These are phyloP conservation scores for Remorina albescens DNA, from an alignment of 2,797 vertebrate genomes.

Conservation along the genomic window DNA sequence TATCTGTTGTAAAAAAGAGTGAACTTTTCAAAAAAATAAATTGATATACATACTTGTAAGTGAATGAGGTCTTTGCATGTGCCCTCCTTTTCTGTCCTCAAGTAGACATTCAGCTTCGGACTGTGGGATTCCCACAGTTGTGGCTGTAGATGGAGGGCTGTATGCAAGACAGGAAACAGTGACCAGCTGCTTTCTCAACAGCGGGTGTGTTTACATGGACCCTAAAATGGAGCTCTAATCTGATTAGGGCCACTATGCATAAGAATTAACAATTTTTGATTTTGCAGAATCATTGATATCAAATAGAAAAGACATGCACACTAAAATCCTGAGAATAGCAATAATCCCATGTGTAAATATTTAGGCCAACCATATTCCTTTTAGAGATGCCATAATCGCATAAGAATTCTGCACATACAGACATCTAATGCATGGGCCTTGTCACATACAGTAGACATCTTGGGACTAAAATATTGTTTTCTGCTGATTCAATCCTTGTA, in stretches of 20 bases:
- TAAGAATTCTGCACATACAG: background rate
- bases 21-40: background rate
- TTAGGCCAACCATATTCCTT: background rate
- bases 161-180: constrained; percentile 30
- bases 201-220: background rate
- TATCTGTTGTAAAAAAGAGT: background rate
- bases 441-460: background rate
- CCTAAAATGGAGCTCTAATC: background rate
- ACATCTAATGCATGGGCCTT: background rate
- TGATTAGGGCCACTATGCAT: background rate
- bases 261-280: background rate
- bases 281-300: background rate
- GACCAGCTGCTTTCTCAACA: background rate
- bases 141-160: constrained; percentile 94
- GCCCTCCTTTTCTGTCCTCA: constrained; percentile 91
- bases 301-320: background rate
- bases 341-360: too few relatives aligned
- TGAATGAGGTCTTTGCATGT: constrained; percentile 78
- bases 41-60: constrained; percentile 51
- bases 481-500: too few relatives aligned
- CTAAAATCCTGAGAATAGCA: background rate
- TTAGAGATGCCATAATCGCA: background rate
- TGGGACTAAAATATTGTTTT: background rate
- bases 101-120: constrained; percentile 88
- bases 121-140: constrained; percentile 87